phyloP scores from a whole-genome alignment of 2,888 invertebrate genomes.

The Ernsta delagoae region DNA sequence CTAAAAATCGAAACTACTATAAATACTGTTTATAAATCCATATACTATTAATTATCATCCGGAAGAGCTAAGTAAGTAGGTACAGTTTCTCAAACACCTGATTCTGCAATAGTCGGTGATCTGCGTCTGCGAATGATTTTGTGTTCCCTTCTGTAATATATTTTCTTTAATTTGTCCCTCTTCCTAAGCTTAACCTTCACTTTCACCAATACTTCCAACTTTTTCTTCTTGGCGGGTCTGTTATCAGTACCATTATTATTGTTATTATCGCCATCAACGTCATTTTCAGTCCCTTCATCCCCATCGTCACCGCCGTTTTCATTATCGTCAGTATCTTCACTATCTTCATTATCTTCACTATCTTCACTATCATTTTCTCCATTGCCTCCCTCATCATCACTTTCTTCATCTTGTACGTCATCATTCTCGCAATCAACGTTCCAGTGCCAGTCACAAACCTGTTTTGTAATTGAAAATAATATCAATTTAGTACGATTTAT shows the following conservation, averaged over 20 bases:
- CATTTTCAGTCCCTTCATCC: slow-evolving; percentile 37
- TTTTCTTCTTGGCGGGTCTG: neutral
- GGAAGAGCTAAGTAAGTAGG: too few species aligned
- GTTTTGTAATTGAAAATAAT: neutral
- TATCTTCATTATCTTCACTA: too few species aligned
- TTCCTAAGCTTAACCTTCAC: neutral
- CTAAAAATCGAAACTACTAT: too few species aligned
- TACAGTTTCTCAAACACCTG: neutral
- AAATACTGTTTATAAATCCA: too few species aligned
- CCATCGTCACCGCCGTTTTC: slow-evolving; percentile 32
- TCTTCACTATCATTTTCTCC: slow-evolving; percentile 27
- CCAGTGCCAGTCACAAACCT: slow-evolving; percentile 33
- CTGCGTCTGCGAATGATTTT: neutral
- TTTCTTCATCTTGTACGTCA: neutral
- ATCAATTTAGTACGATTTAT: too few species aligned
- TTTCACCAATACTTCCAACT: neutral
- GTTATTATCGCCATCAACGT: neutral
- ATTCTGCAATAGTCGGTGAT: neutral
- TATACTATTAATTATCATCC: too few species aligned
- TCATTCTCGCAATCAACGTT: slow-evolving; percentile 31
- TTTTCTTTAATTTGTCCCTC: neutral
- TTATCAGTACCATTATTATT: too few species aligned
- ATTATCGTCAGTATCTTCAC: slow-evolving; percentile 33
- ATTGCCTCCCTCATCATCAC: neutral
- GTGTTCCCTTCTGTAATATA: neutral